Base-by-base conservation (phyloP, 2,888 invertebrate genomes). In the Meiosimyza decipiens region DNA sequence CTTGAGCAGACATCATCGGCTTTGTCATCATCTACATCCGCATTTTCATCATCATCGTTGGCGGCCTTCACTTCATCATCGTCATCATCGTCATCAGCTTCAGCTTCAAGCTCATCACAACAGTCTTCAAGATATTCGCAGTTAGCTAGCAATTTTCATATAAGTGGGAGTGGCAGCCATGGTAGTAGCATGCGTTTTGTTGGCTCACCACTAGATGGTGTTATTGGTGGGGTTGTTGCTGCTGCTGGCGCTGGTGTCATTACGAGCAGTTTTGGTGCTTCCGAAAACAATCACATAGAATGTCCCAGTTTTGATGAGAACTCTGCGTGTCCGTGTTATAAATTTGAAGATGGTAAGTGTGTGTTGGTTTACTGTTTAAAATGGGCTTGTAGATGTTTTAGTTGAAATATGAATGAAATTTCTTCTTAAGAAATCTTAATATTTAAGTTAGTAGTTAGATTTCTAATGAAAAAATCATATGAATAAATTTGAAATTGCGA, bases 311-410 rank as follows among this genome's bases (percentile, higher is more conserved):
- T 92, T 82, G 90, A 92, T 82, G 91, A 92, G 81, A 93, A 92
- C 86, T 93, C 93, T 57, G 92, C 93, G 79, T 97, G 96, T 87
- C 95, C 95, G 7, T 97, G 96, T 88, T 96, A 95, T 89, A 94
- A 94, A 87, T 95, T 96, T 87, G 95, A 95, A 88, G 95, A 95
- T 89, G 96, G 91, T 91, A 87, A 84, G 89, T 83, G 72, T 74
- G 9, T 40, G 40, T 40, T 9, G 9, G 22, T 33, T 13, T 60
- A 22, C 28, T 6, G 13, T 11, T 55, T 6, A 11, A 12, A n/a
- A 60, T 60, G 12, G 5, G 12, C 40, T 40, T n/a, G 16, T 15
- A 51, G 16, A 16, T 22, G 15, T 3, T 7, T 6, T 28, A n/a
- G 28, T 63, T 15, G 47, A n/a, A 28, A 28, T 28, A 28, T 28